Evolutionary conservation across 1,140 invertebrate genomes (phyloP).

Genomic region (Aphis gossypii): DNA sequence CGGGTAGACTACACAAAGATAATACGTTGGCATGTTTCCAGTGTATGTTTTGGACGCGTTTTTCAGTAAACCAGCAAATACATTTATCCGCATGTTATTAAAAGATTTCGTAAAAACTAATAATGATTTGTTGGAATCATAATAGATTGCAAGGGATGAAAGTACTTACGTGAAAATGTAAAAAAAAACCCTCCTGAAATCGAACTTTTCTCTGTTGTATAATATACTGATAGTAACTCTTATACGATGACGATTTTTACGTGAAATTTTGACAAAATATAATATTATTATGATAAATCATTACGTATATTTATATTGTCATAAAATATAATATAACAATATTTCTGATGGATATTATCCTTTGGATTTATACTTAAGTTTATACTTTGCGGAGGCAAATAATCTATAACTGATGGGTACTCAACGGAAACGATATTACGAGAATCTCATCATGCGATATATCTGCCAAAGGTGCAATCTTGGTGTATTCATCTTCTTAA

Average conservation of each 20-base stretch:
- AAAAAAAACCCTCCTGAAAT: background rate
- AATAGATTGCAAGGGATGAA: background rate
- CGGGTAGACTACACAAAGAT: background rate
- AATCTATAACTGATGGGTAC: background rate
- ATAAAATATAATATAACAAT: background rate
- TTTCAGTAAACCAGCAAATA: background rate
- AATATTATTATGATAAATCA: background rate
- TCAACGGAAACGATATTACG: background rate
- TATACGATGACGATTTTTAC: background rate
- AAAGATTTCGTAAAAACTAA: background rate
- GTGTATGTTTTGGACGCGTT: background rate
- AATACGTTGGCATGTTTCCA: background rate
- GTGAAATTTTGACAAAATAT: background rate
- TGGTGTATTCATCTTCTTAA: background rate
- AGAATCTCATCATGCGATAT: background rate
- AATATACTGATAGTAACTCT: background rate
- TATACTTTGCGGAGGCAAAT: background rate
- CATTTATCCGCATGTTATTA: background rate
- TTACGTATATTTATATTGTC: background rate
- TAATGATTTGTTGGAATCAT: slow-evolving; percentile 1
- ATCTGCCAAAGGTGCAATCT: no score
- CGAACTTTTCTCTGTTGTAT: background rate
- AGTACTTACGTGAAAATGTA: background rate
- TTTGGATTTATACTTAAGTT: background rate
- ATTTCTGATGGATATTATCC: background rate